phyloP scores from a whole-genome alignment of 2,797 vertebrate genomes.

The Pteropus rufus region DNA sequence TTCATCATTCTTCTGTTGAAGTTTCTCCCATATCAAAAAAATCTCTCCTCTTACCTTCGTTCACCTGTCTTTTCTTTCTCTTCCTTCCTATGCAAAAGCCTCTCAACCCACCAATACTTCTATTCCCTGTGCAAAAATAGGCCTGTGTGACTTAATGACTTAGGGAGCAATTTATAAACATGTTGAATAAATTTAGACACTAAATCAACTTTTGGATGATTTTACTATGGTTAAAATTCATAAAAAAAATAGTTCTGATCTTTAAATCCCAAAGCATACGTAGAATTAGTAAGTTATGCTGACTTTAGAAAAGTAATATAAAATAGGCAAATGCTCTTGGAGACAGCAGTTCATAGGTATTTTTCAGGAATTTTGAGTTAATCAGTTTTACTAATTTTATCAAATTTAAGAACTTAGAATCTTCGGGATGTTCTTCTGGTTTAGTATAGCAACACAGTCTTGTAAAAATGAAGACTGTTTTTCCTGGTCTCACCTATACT shows the following conservation, averaged over 20 bases:
- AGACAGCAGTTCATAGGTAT: not conserved
- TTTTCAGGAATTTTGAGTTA: not conserved
- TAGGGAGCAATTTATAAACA: not conserved
- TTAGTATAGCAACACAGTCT: not conserved
- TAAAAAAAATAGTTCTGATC: not conserved
- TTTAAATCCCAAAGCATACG: slow-evolving; percentile 22
- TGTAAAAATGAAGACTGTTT: not conserved
- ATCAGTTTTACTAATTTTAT: not conserved
- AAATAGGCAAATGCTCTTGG: not conserved
- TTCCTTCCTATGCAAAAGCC: not conserved
- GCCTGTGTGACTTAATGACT: not conserved
- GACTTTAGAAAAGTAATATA: not conserved
- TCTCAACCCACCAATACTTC: not conserved
- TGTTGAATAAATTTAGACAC: not conserved
- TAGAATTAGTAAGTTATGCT: not conserved
- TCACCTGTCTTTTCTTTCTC: not conserved
- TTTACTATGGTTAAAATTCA: not conserved
- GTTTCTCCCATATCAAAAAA: not conserved
- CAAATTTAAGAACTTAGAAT: not conserved
- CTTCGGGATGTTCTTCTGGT: not conserved
- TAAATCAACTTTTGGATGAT: not conserved
- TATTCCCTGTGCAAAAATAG: not conserved
- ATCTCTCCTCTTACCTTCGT: not conserved
- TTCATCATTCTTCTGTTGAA: not conserved
- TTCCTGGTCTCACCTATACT: not conserved